A percentile compares a stretch with the other conserved stretches of the same genome.
Conservation (phyloP, 2,888 invertebrate species). For the Hypercompe scribonia region DNA sequence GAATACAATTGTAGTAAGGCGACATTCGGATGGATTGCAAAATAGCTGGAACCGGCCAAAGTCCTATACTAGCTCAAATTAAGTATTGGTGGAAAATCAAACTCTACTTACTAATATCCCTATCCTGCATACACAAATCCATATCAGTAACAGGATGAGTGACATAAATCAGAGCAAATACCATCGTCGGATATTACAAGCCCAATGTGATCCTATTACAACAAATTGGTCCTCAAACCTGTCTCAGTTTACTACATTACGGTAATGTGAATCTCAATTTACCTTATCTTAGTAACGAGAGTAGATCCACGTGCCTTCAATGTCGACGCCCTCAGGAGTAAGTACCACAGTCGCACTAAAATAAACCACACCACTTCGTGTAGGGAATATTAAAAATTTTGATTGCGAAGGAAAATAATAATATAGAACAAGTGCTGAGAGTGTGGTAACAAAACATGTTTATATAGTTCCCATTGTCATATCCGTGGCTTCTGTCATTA, state of each 20-base stretch:
- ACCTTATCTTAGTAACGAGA: slow-evolving; percentile 39
- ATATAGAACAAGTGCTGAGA: neutral
- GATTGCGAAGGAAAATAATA: neutral
- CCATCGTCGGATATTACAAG: slow-evolving; percentile 10
- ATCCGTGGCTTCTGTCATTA: neutral
- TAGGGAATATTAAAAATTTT: neutral
- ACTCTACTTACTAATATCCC: neutral
- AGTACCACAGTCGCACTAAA: neutral
- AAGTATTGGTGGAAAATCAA: too few relatives aligned
- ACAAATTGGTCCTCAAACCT: slow-evolving; percentile 4
- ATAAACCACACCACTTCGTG: neutral
- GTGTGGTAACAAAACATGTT: neutral
- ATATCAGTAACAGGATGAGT: neutral
- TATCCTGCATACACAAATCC: neutral
- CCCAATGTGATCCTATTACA: neutral
- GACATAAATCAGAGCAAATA: neutral
- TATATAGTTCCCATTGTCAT: neutral
- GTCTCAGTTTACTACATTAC: slow-evolving; percentile 25
- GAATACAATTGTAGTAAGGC: too few relatives aligned
- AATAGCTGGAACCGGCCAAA: too few relatives aligned
- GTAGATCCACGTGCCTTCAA: slow-evolving; percentile 16
- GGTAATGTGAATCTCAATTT: slow-evolving; percentile 40
- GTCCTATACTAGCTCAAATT: too few relatives aligned
- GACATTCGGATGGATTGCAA: too few relatives aligned
- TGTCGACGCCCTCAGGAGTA: neutral